Conservation (phyloP, 2,888 invertebrate genomes). For the Sthenelais limicola region DNA sequence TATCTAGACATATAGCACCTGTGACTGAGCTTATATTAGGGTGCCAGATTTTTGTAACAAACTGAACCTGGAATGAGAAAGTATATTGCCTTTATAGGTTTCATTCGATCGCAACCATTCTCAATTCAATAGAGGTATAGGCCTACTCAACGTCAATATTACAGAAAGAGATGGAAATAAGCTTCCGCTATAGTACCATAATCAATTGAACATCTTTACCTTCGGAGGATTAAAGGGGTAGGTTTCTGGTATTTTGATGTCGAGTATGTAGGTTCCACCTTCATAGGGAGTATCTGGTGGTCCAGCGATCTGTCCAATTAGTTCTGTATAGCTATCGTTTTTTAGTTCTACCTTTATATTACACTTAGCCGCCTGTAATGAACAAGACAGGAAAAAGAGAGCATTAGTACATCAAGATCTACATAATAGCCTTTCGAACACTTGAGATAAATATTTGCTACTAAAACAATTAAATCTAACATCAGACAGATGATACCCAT, state of each 20-base stretch:
- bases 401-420: too few relatives aligned
- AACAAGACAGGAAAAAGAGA: too few relatives aligned
- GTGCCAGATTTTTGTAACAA: constrained; percentile 99
- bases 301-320: constrained; percentile 96
- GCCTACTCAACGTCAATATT: too few relatives aligned
- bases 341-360: constrained; percentile 80
- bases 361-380: constrained; percentile 72
- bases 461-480: too few relatives aligned
- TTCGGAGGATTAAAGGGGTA: constrained; percentile 99
- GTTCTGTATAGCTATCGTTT: constrained; percentile 91
- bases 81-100: too few relatives aligned
- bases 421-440: too few relatives aligned
- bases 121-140: too few relatives aligned
- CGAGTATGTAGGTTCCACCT: constrained; percentile 92
- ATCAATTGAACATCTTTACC: constrained; percentile 77
- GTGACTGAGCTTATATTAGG: constrained; percentile 99
- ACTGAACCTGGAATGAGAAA: constrained; percentile 87
- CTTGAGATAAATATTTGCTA: too few relatives aligned
- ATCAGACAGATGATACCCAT: too few relatives aligned
- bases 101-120: too few relatives aligned
- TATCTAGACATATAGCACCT: constrained; percentile 96
- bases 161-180: too few relatives aligned
- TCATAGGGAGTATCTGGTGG: constrained; percentile 99
- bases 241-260: constrained; percentile 98
- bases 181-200: too few relatives aligned